Conservation (phyloP, 1,140 invertebrate genomes). For the Helicoverpa zea region DNA sequence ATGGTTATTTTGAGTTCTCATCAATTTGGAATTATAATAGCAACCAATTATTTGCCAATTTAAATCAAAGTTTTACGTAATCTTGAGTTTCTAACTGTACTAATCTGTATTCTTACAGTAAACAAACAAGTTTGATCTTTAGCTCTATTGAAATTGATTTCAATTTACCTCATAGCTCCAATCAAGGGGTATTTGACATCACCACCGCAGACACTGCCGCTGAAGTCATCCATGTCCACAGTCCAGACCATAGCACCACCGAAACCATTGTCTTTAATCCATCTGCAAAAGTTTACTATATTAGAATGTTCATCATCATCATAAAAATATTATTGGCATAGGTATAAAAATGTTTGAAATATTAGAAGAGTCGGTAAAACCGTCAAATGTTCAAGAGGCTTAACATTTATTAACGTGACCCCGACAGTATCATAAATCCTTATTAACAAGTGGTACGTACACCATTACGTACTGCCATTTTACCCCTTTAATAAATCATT, state of each 20-base stretch:
- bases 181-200: conserved; percentile 96
- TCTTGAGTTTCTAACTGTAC: not conserved
- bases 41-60: no score
- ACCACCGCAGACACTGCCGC: conserved; percentile 92
- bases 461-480: not conserved
- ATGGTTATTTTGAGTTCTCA: no score
- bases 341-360: no score
- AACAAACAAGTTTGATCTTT: not conserved
- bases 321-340: no score
- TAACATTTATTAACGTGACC: not conserved
- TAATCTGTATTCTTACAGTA: not conserved
- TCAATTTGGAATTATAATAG: no score
- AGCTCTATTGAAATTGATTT: not conserved
- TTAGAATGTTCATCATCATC: not conserved
- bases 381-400: not conserved
- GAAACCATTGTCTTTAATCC: conserved; percentile 95
- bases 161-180: conserved; percentile 92
- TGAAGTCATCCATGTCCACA: conserved; percentile 98
- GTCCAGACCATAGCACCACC: conserved; percentile 99
- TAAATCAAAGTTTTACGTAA: no score
- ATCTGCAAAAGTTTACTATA: conserved; percentile 83
- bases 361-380: no score
- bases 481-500: not conserved
- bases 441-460: not conserved
- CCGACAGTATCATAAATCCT: not conserved